Base-by-base conservation (phyloP, 2,888 invertebrate species). In the Drosophila prolongata region DNA sequence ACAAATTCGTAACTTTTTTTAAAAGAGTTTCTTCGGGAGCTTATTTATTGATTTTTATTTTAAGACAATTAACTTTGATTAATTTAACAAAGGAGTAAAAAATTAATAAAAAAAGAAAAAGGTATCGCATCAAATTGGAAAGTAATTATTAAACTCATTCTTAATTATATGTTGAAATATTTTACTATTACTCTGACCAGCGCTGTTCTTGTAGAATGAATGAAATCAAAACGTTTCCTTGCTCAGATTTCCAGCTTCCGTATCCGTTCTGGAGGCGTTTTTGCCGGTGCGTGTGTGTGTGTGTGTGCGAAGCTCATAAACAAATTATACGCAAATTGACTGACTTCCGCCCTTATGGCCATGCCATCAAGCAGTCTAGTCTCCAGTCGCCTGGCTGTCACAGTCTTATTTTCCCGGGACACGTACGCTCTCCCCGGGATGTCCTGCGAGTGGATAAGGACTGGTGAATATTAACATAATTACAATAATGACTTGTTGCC, bases 401-500 rank as follows among this genome's bases (percentile, higher is more conserved):
- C 24, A 24, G 55, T 35, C 47, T 37, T 35, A 10, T 9, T 47
- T 49, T 42, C 40, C 47, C 47, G 16, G 55, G 50, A 54, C 67
- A 70, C 69, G 72, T 61, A 53, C 27, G 38, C 5, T 16, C 16
- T 13, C n/a, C n/a, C 11, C 40, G 52, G 38, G 8, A 57, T 27
- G 34, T 59, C 34, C 40, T 16, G 37, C 42, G 59, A 47, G 66
- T 49, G 58, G 19, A 35, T 16, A 9, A 4, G 14, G 60, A 8
- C 11, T 35, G 50, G 24, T 54, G 24, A 38, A 37, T 68, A 82
- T 85, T 79, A 87, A 78, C 79, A 87, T 85, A 87, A 87, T 85
- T 82, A 77, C 77, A 74, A 75, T 87, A 87, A 87, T 82, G 84
- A 79, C 87, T 79, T 87, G 82, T 75, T 85, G 85, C 83, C 50